Evolutionary conservation across 2,113 vertebrate species (phyloP).

Genomic region (Coreoperca whiteheadi): DNA sequence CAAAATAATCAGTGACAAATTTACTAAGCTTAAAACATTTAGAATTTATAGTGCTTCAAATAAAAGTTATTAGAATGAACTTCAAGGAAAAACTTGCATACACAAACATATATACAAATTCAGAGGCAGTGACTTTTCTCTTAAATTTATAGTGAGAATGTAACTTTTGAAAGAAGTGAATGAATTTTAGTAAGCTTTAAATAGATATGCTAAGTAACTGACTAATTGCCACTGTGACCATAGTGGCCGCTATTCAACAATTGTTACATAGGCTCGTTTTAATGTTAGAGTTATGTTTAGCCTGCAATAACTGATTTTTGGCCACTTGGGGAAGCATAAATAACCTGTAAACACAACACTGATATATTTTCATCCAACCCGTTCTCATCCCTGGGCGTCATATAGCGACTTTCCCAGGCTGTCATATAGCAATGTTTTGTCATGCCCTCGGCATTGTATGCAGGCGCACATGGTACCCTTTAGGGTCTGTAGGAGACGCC

Average conservation of each 20-base stretch:
- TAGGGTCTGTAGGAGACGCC: too few relatives aligned
- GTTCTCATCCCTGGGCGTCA: too few relatives aligned
- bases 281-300: too few relatives aligned
- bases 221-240: neutral
- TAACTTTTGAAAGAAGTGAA: too few relatives aligned
- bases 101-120: neutral
- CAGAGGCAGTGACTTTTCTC: neutral
- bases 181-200: neutral
- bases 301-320: neutral
- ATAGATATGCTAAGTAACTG: neutral
- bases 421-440: too few relatives aligned
- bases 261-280: too few relatives aligned
- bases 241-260: too few relatives aligned
- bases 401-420: too few relatives aligned
- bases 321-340: neutral
- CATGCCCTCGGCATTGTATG: too few relatives aligned
- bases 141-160: too few relatives aligned
- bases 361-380: neutral
- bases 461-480: too few relatives aligned
- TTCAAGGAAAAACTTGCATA: neutral
- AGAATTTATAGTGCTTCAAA: too few relatives aligned
- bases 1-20: neutral
- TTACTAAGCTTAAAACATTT: neutral
- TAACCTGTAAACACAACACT: neutral
- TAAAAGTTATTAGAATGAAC: neutral